Base-by-base conservation (phyloP, 2,797 vertebrate genomes). In the Erpetoichthys calabaricus region DNA sequence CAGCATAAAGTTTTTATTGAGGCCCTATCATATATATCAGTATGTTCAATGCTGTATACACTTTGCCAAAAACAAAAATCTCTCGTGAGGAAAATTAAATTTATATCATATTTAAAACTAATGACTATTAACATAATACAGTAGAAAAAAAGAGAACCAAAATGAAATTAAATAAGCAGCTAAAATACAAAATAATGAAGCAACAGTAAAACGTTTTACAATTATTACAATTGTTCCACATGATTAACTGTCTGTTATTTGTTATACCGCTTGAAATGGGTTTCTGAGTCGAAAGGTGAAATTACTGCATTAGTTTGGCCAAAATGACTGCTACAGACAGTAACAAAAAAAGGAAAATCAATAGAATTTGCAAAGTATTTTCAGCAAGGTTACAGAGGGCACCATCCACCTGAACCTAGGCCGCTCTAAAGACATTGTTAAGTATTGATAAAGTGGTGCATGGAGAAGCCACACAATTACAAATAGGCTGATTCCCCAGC, bases 281-380 rank as follows among this genome's bases (percentile, higher is more conserved):
- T 42, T 54, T 54, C 53, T 6, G 53, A 54, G 53, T 54, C 10
- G 41, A 54, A 54, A 42, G 4, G 53, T 54, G 41, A 54, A 54
- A 54, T 54, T 54, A 54, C 42, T 54, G 53, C 3, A 54, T 54
- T 54, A 54, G 53, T 54, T 54, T 54, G 41, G 53, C 9, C n/a
- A 41, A 54, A 54, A 54, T n/a, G 41, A 42, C 25, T 25, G 53
- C 41, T 42, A 42, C n/a, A 51, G 49, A 43, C 9, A 46, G 8
- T 9, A 55, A 44, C n/a, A 54, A 54, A 59, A 47, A 5, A 59
- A 45, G 46, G 45, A 5, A 46, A 45, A 7, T 7, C 10, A 54
- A 7, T 43, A 41, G 53, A 6, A 42, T 42, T 47, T 25, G 8
- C 10, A 45, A 4, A 54, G 44, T 59, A 5, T n/a, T 25, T n/a